Percentiles rank a stretch among this genome's conserved stretches.
phyloP scores from a whole-genome alignment of 2,113 vertebrate species.

The Tretioscincus oriximinensis region DNA sequence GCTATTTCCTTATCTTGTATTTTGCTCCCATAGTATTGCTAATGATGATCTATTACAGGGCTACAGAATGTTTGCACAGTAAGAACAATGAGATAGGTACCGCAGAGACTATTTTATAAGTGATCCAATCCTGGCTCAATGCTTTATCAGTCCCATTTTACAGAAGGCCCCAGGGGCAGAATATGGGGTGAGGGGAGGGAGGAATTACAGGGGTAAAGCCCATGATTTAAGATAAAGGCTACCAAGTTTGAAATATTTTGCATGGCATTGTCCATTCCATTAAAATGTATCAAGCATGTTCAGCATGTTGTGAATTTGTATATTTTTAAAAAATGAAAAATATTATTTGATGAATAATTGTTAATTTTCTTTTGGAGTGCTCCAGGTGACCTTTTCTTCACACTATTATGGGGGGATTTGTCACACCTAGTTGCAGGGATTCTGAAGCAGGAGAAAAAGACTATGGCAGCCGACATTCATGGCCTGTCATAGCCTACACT shows the following conservation, averaged over 20 bases:
- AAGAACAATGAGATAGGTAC: not conserved
- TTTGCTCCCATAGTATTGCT: slow-evolving; percentile 26
- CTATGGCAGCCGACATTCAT: too few relatives aligned
- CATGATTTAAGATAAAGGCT: not conserved
- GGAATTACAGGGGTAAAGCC: not conserved
- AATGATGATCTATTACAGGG: slow-evolving; percentile 3
- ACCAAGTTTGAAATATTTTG: too few relatives aligned
- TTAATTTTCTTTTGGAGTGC: too few relatives aligned
- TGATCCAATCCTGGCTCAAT: not conserved
- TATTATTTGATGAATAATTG: not conserved
- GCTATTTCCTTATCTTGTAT: slow-evolving; percentile 19
- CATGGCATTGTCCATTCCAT: too few relatives aligned
- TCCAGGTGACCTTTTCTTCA: too few relatives aligned
- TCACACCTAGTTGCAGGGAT: too few relatives aligned
- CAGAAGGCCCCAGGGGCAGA: not conserved
- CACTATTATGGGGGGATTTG: too few relatives aligned
- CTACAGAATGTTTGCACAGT: not conserved
- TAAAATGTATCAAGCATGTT: not conserved
- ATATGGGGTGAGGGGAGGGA: too few relatives aligned
- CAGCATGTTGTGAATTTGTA: not conserved
- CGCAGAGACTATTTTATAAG: not conserved
- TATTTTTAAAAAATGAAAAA: too few relatives aligned
- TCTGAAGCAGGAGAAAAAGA: too few relatives aligned
- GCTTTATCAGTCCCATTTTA: not conserved
- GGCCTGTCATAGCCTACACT: too few relatives aligned